Percentiles rank a stretch among this genome's conserved stretches.
Evolutionary conservation across 2,113 vertebrate species (phyloP).

Genomic region (Lagopus muta): DNA sequence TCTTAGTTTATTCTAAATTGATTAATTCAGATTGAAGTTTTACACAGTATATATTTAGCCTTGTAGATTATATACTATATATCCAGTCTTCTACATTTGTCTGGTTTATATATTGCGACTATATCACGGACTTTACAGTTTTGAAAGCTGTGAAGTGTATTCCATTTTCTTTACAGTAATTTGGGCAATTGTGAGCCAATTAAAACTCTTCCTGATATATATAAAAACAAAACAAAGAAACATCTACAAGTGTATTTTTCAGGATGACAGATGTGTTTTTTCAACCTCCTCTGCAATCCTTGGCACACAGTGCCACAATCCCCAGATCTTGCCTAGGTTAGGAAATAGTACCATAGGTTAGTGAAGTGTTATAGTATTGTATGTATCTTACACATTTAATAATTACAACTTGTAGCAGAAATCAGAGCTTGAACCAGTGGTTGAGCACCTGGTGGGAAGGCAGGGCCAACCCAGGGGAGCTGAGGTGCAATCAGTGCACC

Average conservation of each 20-base stretch:
- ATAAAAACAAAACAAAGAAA: neutral
- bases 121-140: neutral
- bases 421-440: no score
- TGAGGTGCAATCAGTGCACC: no score
- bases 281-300: rapidly evolving
- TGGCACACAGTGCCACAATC: neutral
- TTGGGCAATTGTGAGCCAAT: neutral
- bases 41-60: neutral
- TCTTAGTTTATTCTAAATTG: neutral
- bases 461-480: no score
- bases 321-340: neutral
- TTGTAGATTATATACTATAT: neutral
- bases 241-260: neutral
- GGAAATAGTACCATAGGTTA: neutral
- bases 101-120: neutral
- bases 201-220: neutral
- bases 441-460: no score
- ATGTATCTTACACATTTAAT: neutral
- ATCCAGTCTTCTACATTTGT: neutral
- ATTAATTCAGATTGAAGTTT: neutral
- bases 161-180: neutral
- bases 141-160: neutral
- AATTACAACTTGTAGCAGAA: neutral
- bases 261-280: neutral
- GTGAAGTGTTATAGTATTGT: neutral